Base-by-base conservation (phyloP, 2,113 vertebrate genomes). In the Poicephalus gulielmi region DNA sequence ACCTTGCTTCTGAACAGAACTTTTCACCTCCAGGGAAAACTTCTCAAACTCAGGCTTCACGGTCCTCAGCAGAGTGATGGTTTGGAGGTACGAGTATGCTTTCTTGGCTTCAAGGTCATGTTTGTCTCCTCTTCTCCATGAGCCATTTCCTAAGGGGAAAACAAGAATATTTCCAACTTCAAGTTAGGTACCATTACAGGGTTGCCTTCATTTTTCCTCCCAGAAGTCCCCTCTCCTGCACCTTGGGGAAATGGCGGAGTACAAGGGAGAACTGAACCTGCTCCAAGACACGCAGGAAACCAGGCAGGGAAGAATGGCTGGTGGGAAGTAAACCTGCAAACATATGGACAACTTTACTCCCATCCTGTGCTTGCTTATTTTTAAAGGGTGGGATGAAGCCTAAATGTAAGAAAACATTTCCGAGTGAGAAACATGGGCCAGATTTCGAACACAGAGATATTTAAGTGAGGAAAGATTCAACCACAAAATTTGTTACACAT, bases 21-120 rank as follows among this genome's bases (percentile, higher is more conserved):
- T 99, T 96, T 98, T 99, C 98, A 99, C 98, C 92, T 99, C 99
- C 86, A 99, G 93, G 64, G 99, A 99, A 98, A 99, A 99, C 94
- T 98, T 99, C 96, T 99, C 99, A 97, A 99, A 99, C 95, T 99
- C 99, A 1, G 99, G 99, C 95, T 99, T 99, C 96, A 99, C 98
- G 0, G 99, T 98, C 97, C 99, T 98, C 96, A 99, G 98, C 88
- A 99, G 98, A 9, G 99, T 99, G 90, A 99, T 76, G 0, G 99
- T 99, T 91, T 99, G 99, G 78, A 99, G 98, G 82, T 98, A 98
- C 4, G 98, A 98, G 88, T 99, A 99, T 3, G 99, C 99, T 86
- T 98, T 98, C 94, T 98, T 98, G 6, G 99, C 99, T 77, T 99
- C 99, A 47, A 96, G 96, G 95, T 99, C 99, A 25, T 98, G 96